Percentiles rank a stretch among this genome's conserved stretches.
phyloP scores from a whole-genome alignment of 2,888 invertebrate genomes.

The Eupithecia subumbrata region DNA sequence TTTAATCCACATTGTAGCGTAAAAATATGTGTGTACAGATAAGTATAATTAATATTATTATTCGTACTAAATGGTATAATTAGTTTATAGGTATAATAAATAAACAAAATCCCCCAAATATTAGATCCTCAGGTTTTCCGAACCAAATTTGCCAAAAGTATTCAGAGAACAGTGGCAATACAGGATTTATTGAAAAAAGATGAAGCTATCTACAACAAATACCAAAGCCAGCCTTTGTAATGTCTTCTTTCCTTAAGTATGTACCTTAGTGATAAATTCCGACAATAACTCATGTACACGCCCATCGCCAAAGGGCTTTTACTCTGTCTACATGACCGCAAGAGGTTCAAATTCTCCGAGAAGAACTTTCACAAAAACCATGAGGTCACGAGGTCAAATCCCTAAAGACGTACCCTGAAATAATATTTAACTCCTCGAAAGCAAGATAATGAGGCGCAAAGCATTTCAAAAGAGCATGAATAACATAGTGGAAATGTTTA shows the following conservation, averaged over 20 bases:
- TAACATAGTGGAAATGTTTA: conserved; percentile 32
- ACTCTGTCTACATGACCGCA: not conserved
- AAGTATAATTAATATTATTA: too few species aligned
- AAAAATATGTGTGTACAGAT: too few species aligned
- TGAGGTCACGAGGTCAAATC: conserved; percentile 17
- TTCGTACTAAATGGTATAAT: too few species aligned
- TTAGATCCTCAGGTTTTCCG: too few species aligned
- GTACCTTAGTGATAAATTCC: conserved; percentile 14
- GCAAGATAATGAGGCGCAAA: conserved; percentile 13
- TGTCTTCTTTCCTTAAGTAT: conserved; percentile 5
- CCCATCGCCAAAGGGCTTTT: conserved; percentile 23
- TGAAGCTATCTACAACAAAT: not conserved
- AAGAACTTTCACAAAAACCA: not conserved
- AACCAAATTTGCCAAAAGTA: too few species aligned
- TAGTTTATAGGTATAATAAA: too few species aligned
- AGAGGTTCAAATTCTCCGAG: not conserved
- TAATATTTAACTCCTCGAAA: conserved; percentile 7
- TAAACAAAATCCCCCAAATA: too few species aligned
- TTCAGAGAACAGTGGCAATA: too few species aligned
- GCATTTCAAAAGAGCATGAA: conserved; percentile 17
- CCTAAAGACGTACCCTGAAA: conserved; percentile 7
- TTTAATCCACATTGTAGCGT: too few species aligned
- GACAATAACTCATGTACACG: conserved; percentile 24
- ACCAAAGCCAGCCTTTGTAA: not conserved
- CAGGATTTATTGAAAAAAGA: too few species aligned